Base-by-base conservation (phyloP, 1,140 invertebrate genomes). In the Kradibia gibbosae region DNA sequence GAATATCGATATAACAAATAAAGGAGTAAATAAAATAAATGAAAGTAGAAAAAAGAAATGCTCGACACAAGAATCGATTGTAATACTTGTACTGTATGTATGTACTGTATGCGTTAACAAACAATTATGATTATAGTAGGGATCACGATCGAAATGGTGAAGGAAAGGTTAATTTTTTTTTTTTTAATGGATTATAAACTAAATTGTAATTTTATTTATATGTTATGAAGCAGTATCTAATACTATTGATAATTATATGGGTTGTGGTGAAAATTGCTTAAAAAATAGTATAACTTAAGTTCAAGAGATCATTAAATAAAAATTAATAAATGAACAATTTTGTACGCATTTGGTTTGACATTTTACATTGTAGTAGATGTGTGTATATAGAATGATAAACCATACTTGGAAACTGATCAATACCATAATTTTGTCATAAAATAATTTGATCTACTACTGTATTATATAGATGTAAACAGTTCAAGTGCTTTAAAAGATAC, bases 91-190 rank as follows among this genome's bases (percentile, higher is more conserved):
- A 4, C 31, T 67, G 31, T 70, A 20, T 53, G 11, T 67, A 39
- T 36, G 62, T n/a, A n/a, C n/a, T n/a, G n/a, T n/a, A n/a, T 13
- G 36, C 31, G 31, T 34, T 42, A 76, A 2, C n/a, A 53, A 20
- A 53, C 34, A 71, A 39, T 55, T 0, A 71, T 13, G 17, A n/a
- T 78, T 50, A 67, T 48, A 65, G n/a, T 17, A 67, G 3, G 22
- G 42, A 65, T 67, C 57, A 67, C 45, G 28, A 78, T 50, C 42
- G 60, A 70, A 78, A 78, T 45, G 65, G 48, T 50, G 45, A 50
- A 25, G 20, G 31, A 42, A 45, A 20, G 42, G n/a, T 72, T 70
- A 70, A 25, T 42, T 48, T 72, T 25, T 2, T 31, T 31, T 70
- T 55, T 39, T 11, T n/a, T n/a, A n/a, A 39, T 57, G 11, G 55